Base-by-base conservation (phyloP, 2,888 invertebrate species). In the Drosophila antonietae region DNA sequence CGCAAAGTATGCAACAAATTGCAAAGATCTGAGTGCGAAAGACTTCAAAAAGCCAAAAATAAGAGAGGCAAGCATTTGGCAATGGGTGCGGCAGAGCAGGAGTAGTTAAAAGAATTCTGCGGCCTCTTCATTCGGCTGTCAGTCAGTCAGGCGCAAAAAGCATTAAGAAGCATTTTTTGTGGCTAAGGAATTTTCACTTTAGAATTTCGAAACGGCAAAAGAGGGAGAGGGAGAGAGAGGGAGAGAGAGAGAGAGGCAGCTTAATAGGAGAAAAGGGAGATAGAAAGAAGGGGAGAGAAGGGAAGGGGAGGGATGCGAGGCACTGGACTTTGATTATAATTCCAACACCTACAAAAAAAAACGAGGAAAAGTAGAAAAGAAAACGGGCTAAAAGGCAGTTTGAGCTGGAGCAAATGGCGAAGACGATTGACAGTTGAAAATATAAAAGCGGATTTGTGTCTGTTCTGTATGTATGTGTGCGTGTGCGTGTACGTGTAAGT, bases 391-490 rank as follows among this genome's bases (percentile, higher is more conserved):
- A 59, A 59, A 49, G 31, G 8, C 12, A 28, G 35, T 33, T 51
- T 12, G 9, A 53, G 49, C 44, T 39, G 35, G 51, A 3, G 39
- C n/a, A 20, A 83, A 85, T 85, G 76, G 85, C 80, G 71, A 78
- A 74, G 77, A 78, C 86, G 90, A 90, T 90, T 89, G 89, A 89
- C 89, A 89, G 90, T 90, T 90, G 86, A 84, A 89, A 89, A 90
- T 90, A 89, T 90, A 87, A 89, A 90, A 90, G 90, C 88, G 90
- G 89, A 89, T 89, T 88, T 89, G 86, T 89, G 88, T 88, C 83
- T 73, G 6, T 58, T 39, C 51, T 20, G n/a, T 14, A 4, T 47
- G 43, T 44, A 52, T 51, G 51, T 41, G 39, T n/a, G n/a, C 2
- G n/a, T 39, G 7, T 35, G n/a, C 35, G 53, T 20, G 43, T 33